Base-by-base conservation (phyloP, 1,140 invertebrate genomes). In the Daktulosphaira vitifoliae region DNA sequence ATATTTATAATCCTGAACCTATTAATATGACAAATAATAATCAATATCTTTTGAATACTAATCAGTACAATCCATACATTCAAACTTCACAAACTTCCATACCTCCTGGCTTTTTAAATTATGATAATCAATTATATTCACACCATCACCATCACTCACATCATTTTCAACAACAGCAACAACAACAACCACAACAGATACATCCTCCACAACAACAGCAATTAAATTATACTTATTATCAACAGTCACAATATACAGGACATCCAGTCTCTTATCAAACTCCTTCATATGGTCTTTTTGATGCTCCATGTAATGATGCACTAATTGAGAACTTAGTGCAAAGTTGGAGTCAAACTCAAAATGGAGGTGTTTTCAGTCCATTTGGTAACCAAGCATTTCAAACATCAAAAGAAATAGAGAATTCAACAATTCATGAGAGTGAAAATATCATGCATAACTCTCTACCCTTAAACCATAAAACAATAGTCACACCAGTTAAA, bases 321-420 rank as follows among this genome's bases (percentile, higher is more conserved):
- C 67, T 83, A 33, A 82, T 89, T 52, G 86, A 89, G 67, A 87
- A 88, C 75, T 76, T 89, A 16, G 81, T 89, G 11, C 85, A 84
- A n/a, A 89, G 88, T 74, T 88, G 87, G 86, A 81, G 82, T 7
- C 86, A 85, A 11, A 88, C 88, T 73, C 81, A 83, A n/a, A 84
- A 80, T 46, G 16, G 25, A 26, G 87, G 86, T 2, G 87, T 85
- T n/a, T 90, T 89, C 71, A 85, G 83, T 65, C 87, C 87, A 7
- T 89, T 90, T 76, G 86, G 85, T 11, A 65, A 65, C 48, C 56
- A 62, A 68, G 56, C 66, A 65, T 67, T 53, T 67, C 67, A 68
- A 54, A 62, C 56, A 8, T 22, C 56, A n/a, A 62, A 39, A 62
- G 68, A 69, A 44, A 66, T 51, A 46, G n/a, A n/a, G n/a, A n/a